These are phyloP conservation scores for Okapia johnstoni DNA, from an alignment of 2,113 vertebrate genomes.

Conservation along the genomic window DNA sequence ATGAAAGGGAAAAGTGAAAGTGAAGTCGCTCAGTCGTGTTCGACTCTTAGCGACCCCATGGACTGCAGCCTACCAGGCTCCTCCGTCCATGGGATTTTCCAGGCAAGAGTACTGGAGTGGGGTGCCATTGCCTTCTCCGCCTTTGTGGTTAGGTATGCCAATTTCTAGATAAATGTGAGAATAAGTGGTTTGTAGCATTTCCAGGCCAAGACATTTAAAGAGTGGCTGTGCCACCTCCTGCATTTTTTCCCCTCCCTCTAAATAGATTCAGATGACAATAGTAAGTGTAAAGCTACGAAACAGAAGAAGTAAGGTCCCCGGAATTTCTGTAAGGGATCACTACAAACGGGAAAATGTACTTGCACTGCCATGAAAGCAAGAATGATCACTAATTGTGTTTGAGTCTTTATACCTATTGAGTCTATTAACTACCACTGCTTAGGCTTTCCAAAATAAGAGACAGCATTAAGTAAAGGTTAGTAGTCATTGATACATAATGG, in stretches of 20 bases:
- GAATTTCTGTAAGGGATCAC: no score
- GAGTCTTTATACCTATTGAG: background rate
- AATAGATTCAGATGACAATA: background rate
- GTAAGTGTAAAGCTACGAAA: background rate
- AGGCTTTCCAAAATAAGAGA: background rate
- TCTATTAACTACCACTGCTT: background rate
- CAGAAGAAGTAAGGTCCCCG: fast-evolving
- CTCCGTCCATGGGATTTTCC: no score
- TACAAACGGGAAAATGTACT: background rate
- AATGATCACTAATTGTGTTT: background rate
- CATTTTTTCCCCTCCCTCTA: background rate
- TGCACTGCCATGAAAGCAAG: background rate
- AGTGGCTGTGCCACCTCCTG: background rate
- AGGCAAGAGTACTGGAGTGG: no score
- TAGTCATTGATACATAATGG: background rate
- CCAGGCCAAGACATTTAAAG: background rate
- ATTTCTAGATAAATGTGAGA: background rate
- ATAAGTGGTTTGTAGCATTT: background rate
- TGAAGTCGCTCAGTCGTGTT: no score
- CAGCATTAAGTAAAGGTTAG: background rate
- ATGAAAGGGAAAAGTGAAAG: no score
- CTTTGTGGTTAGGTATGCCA: background rate
- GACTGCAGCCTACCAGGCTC: no score
- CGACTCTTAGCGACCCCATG: no score
- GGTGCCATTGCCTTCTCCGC: background rate